phyloP scores from a whole-genome alignment of 2,888 invertebrate genomes.

The Autographa pulchrina region DNA sequence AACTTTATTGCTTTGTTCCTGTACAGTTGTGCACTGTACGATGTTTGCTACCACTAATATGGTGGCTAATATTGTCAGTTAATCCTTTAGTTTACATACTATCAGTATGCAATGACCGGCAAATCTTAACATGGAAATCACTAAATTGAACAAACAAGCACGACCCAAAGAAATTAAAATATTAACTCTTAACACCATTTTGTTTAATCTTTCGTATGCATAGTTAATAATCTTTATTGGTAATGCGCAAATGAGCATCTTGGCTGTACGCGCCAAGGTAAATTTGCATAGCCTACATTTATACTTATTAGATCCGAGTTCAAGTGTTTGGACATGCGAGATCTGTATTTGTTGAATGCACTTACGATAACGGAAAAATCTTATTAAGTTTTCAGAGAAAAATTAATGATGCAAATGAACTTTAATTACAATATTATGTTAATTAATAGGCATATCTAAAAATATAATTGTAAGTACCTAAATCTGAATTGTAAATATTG shows the following conservation, averaged over 20 bases:
- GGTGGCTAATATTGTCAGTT: not conserved
- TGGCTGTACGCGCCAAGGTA: conserved; percentile 1
- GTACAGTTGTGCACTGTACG: conserved; percentile 43
- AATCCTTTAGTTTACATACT: not conserved
- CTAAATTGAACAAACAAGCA: not conserved
- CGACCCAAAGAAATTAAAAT: not conserved
- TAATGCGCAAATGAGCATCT: not conserved
- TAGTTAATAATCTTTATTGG: not conserved
- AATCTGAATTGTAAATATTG: not conserved
- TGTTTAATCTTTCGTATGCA: not conserved
- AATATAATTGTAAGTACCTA: too few species aligned
- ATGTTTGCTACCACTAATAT: not conserved
- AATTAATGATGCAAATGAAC: not conserved
- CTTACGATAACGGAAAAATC: not conserved
- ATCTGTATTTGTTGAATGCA: not conserved
- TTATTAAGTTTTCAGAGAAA: not conserved
- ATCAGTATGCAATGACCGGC: not conserved
- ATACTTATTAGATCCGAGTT: not conserved
- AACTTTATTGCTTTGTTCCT: conserved; percentile 69
- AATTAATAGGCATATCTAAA: too few species aligned
- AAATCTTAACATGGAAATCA: not conserved
- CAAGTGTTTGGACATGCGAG: not conserved
- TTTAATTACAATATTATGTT: too few species aligned
- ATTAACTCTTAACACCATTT: not conserved
- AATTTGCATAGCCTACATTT: conserved; percentile 1